A percentile compares a stretch with the other conserved stretches of the same genome.
Conservation (phyloP, 2,888 invertebrate genomes). For the Epinotia nisella region DNA sequence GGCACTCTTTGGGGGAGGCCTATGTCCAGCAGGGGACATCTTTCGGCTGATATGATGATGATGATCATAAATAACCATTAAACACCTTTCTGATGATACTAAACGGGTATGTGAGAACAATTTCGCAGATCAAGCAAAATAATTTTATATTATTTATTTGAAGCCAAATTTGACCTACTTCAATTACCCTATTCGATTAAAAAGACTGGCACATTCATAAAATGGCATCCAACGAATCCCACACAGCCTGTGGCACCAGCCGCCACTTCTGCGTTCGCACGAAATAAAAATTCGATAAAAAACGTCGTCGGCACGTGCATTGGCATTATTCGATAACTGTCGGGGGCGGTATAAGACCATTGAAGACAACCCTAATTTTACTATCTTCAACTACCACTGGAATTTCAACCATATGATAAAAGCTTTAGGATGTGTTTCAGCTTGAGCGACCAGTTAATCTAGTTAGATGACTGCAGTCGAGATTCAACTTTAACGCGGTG, state of each 20-base stretch:
- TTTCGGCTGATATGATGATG: too few species aligned
- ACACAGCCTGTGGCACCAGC: conserved; percentile 75
- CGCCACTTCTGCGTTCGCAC: conserved; percentile 79
- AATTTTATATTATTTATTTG: too few species aligned
- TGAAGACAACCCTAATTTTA: conserved; percentile 76
- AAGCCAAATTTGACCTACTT: too few species aligned
- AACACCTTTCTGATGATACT: too few species aligned
- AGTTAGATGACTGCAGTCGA: neutral
- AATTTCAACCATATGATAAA: conserved; percentile 50
- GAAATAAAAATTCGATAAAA: conserved; percentile 79
- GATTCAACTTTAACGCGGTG: neutral
- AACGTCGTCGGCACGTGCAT: conserved; percentile 76
- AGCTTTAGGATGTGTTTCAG: conserved; percentile 50
- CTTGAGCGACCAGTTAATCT: neutral
- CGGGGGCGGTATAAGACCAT: conserved; percentile 80
- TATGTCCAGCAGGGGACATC: too few species aligned
- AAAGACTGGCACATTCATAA: conserved; percentile 47
- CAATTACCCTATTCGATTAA: conserved; percentile 11
- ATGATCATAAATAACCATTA: too few species aligned
- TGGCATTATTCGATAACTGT: conserved; percentile 83
- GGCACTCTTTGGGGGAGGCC: too few species aligned
- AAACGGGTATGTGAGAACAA: too few species aligned
- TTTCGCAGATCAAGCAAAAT: too few species aligned
- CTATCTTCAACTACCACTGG: conserved; percentile 43
- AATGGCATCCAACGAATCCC: conserved; percentile 46